phyloP scores from a whole-genome alignment of 2,797 vertebrate genomes.

The Sciaenops ocellatus region DNA sequence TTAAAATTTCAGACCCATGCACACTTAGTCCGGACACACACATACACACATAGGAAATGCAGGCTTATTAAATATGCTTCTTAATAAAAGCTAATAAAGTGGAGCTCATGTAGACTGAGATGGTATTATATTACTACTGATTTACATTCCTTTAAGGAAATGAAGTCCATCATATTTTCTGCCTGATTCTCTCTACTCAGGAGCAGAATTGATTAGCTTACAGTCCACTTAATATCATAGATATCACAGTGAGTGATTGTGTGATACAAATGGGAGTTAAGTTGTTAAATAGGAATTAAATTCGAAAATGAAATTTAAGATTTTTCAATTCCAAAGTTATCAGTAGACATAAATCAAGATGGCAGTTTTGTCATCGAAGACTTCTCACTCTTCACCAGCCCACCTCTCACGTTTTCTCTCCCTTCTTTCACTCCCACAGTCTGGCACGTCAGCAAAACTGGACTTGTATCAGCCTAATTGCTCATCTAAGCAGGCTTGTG shows the following conservation, averaged over 20 bases:
- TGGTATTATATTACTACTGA: slow-evolving; percentile 26
- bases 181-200: slow-evolving; percentile 15
- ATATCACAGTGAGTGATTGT: slow-evolving; percentile 6
- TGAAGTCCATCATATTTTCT: slow-evolving; percentile 30
- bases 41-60: background rate
- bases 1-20: background rate
- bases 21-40: background rate
- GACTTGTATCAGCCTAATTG: slow-evolving; percentile 12
- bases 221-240: slow-evolving; percentile 29
- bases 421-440: slow-evolving; percentile 30
- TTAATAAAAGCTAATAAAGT: slow-evolving; percentile 52
- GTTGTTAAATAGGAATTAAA: slow-evolving; percentile 20
- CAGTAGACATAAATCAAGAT: slow-evolving; percentile 27
- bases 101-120: slow-evolving; percentile 25
- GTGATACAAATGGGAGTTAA: background rate
- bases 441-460: slow-evolving; percentile 46
- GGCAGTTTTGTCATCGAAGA: slow-evolving; percentile 20
- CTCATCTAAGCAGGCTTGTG: slow-evolving; percentile 3
- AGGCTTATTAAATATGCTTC: slow-evolving; percentile 44
- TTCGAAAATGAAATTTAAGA: slow-evolving; percentile 27
- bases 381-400: background rate
- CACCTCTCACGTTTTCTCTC: slow-evolving; percentile 24
- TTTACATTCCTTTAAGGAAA: slow-evolving; percentile 42
- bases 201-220: slow-evolving; percentile 42
- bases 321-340: slow-evolving; percentile 28